Conservation (phyloP, 1,140 invertebrate genomes). For the Wasmannia auropunctata region DNA sequence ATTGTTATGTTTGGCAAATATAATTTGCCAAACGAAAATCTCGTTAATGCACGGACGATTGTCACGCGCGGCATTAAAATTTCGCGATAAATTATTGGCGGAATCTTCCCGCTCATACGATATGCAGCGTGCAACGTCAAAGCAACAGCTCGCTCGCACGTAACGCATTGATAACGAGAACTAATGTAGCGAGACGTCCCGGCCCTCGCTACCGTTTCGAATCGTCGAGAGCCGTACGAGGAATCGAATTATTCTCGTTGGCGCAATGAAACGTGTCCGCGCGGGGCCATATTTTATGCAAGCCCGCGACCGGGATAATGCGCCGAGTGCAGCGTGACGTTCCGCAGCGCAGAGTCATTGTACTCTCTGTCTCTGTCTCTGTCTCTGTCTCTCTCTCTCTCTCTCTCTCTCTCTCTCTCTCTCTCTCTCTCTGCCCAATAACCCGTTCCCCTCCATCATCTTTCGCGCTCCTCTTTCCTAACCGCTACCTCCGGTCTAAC, state of each 20-base stretch:
- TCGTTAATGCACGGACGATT: too few relatives aligned
- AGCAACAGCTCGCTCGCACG: constrained; percentile 56
- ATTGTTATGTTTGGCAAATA: background rate
- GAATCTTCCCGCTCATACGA: background rate
- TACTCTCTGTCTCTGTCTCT: constrained; percentile 39
- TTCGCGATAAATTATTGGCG: background rate
- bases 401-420: constrained; percentile 22
- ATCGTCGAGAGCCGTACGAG: constrained; percentile 44
- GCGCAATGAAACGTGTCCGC: constrained; percentile 74
- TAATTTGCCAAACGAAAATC: background rate
- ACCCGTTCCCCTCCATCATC: constrained; percentile 25
- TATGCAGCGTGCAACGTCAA: constrained; percentile 28
- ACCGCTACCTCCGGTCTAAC: constrained; percentile 74
- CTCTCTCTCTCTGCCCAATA: constrained; percentile 61
- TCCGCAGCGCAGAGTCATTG: constrained; percentile 65
- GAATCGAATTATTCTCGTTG: constrained; percentile 71
- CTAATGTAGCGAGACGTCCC: constrained; percentile 64
- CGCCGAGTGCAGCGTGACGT: constrained; percentile 66
- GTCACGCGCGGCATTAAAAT: background rate
- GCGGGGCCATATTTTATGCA: constrained; percentile 74
- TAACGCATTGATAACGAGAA: constrained; percentile 70
- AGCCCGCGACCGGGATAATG: constrained; percentile 69
- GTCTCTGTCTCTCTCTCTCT: background rate
- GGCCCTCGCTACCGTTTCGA: constrained; percentile 46
- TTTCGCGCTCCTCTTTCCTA: too few relatives aligned